These are phyloP conservation scores for Triplophysa tibetana DNA, from an alignment of 2,113 vertebrate genomes.

Conservation along the genomic window DNA sequence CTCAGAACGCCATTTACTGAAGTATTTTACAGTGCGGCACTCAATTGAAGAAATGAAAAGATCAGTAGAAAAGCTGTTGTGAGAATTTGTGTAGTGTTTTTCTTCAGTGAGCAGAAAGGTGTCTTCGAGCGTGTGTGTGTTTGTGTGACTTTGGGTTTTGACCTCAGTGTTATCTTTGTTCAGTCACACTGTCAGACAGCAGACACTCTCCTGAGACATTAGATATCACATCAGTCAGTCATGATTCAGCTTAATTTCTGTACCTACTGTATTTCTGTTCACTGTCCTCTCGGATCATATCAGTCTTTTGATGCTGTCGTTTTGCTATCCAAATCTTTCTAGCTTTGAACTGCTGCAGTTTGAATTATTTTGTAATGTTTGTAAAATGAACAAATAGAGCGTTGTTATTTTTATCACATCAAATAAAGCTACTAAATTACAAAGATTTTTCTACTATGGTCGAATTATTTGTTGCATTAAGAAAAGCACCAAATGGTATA, in stretches of 20 bases:
- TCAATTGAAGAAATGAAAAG: background rate
- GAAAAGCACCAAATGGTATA: no score
- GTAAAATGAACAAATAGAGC: no score
- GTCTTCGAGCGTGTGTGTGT: background rate
- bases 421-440: no score
- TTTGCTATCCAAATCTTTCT: no score
- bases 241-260: slow-evolving; percentile 49
- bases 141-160: slow-evolving; percentile 5
- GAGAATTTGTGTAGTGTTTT: background rate
- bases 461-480: no score
- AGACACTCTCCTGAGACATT: slow-evolving; percentile 35
- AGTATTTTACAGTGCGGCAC: no score
- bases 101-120: background rate
- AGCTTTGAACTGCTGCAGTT: no score
- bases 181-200: background rate
- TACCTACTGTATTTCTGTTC: background rate
- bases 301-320: background rate
- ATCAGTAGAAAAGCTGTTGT: background rate
- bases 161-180: slow-evolving; percentile 11
- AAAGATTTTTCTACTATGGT: no score
- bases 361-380: no score
- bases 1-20: no score
- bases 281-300: background rate
- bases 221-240: slow-evolving; percentile 49
- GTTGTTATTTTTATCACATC: no score